Evolutionary conservation across 2,113 vertebrate genomes (phyloP).

Genomic region (Anser cygnoides): DNA sequence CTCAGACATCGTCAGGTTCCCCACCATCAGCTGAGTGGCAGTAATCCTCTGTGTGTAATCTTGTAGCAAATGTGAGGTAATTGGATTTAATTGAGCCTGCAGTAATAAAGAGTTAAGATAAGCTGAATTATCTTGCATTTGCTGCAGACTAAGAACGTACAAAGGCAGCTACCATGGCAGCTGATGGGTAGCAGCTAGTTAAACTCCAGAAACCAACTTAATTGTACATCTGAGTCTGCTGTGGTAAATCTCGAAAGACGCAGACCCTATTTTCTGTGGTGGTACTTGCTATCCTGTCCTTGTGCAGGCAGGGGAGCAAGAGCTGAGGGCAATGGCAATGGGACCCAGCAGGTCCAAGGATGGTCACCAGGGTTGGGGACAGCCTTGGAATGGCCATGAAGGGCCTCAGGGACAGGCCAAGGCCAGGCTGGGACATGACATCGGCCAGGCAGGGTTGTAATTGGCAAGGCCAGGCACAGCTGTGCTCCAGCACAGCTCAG

Average conservation of each 20-base stretch:
- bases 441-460: accelerated
- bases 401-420: accelerated
- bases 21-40: neutral
- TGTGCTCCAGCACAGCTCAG: neutral
- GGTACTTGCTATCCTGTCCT: neutral
- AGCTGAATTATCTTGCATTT: constrained; percentile 43
- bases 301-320: neutral
- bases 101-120: constrained; percentile 27
- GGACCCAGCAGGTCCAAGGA: neutral
- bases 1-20: neutral
- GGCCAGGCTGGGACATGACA: neutral
- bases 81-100: constrained; percentile 49
- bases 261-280: neutral
- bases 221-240: neutral
- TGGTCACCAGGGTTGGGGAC: accelerated
- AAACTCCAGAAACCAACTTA: neutral
- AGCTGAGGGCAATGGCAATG: neutral
- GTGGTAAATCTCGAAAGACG: neutral
- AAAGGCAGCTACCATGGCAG: neutral
- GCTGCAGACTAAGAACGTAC: neutral
- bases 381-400: too few relatives aligned
- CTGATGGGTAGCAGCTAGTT: neutral
- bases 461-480: neutral
- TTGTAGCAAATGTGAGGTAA: constrained; percentile 32
- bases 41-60: neutral